Base-by-base conservation (phyloP, 2,888 invertebrate species). In the Ctena decussata region DNA sequence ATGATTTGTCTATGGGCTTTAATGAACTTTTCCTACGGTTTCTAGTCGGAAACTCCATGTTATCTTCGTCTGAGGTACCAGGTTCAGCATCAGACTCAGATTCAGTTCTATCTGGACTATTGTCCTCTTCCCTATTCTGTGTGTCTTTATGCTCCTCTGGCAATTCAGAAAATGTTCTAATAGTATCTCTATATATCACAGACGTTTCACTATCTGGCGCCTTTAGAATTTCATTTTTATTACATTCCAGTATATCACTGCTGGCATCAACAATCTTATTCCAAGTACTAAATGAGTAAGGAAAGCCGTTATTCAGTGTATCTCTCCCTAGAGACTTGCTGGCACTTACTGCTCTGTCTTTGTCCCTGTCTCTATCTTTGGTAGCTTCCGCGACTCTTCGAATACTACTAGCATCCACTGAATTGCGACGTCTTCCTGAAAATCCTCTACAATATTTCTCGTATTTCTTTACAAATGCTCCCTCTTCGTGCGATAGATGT, bases 401-500 rank as follows among this genome's bases (percentile, higher is more conserved):
- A 32, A 72, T 8, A n/a, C 21, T 30, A 41, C 21, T 11, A 8
- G 41, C 72, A 21, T 44, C 44, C 8, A 65, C 21, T 21, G 65
- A 65, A 2, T 41, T 12, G 2, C 72, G 12, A 12, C 46, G 41
- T 6, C 30, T 6, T 5, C 39, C 72, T 2, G 65, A 65, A 11
- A 6, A 3, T n/a, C 35, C 11, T 1, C 46, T 24, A 12, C 12
- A 18, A 24, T 72, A 72, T 30, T 72, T 46, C 2, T 72, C 72
- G 46, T 72, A 72, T 24, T 72, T 72, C 39, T 27, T 72, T 8
- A 72, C 6, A 44, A 72, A 72, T 18, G 39, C 39, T 21, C n/a
- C 24, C 24, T 72, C 72, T 44, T 72, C 30, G 21, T 41, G n/a
- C 21, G 72, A 41, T 12, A 72, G 53, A 70, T 84, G 71, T 37